phyloP scores from a whole-genome alignment of 2,113 vertebrate species.

The Platichthys stellatus region DNA sequence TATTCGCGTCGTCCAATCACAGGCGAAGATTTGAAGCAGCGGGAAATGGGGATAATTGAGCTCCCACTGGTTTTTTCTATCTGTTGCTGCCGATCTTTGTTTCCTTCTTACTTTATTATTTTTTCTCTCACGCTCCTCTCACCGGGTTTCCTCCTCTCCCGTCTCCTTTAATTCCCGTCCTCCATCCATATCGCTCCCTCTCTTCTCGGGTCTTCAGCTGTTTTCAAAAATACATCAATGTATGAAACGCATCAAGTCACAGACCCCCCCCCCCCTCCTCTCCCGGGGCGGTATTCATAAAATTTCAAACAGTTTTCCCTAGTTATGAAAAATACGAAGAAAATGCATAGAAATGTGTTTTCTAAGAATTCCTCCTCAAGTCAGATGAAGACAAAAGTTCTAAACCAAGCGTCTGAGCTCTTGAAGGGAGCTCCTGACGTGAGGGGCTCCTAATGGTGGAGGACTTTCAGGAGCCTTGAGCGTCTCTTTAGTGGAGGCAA shows the following conservation, averaged over 20 bases:
- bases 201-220: background rate
- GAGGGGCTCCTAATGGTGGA: background rate
- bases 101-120: constrained; percentile 16
- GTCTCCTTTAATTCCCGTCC: background rate
- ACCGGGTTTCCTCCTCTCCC: background rate
- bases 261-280: background rate
- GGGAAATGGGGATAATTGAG: constrained; percentile 70
- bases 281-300: background rate
- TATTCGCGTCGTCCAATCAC: constrained; percentile 63
- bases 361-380: too few species aligned
- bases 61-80: constrained; percentile 56
- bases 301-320: background rate
- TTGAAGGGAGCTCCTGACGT: background rate
- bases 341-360: background rate
- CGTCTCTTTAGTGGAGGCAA: background rate
- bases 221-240: background rate
- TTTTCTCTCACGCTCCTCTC: constrained; percentile 6
- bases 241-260: constrained; percentile 13
- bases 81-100: constrained; percentile 37
- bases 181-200: background rate
- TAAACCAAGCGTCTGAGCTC: background rate
- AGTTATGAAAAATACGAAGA: background rate
- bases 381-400: background rate
- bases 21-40: constrained; percentile 53
- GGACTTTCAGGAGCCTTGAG: background rate